Conservation (phyloP, 1,140 invertebrate genomes). For the Drosophila tani region DNA sequence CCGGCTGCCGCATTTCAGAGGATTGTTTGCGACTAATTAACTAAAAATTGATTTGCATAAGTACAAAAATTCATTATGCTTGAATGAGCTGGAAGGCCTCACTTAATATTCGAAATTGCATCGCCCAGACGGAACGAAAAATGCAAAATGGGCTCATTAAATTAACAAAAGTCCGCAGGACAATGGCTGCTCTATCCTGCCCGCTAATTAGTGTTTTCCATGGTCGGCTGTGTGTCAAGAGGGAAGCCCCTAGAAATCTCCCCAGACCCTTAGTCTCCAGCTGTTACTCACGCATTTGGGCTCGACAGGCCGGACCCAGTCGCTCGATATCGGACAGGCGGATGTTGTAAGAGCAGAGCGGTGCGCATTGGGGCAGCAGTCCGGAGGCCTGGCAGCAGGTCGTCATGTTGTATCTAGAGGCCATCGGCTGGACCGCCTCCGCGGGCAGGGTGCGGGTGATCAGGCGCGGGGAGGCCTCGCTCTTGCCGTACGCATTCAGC, state of each 20-base stretch:
- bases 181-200: slow-evolving; percentile 44
- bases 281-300: slow-evolving; percentile 84
- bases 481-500: slow-evolving; percentile 92
- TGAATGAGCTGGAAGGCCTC: slow-evolving; percentile 22
- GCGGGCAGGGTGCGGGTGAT: slow-evolving; percentile 90
- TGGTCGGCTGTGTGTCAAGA: slow-evolving; percentile 1
- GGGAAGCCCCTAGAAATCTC: slow-evolving; percentile 7
- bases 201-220: slow-evolving; percentile 67
- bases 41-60: slow-evolving; percentile 66
- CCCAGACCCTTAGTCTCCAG: slow-evolving; percentile 10
- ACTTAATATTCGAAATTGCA: slow-evolving; percentile 61
- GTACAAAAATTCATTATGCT: slow-evolving; percentile 49
- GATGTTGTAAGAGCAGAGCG: slow-evolving; percentile 93
- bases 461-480: slow-evolving; percentile 90
- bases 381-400: slow-evolving; percentile 90
- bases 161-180: slow-evolving; percentile 49
- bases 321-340: slow-evolving; percentile 91
- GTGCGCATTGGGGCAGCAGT: slow-evolving; percentile 90
- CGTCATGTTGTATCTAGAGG: slow-evolving; percentile 89
- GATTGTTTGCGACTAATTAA: slow-evolving; percentile 44
- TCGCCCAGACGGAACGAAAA: slow-evolving; percentile 32
- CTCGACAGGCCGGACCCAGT: slow-evolving; percentile 85
- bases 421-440: slow-evolving; percentile 41
- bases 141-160: slow-evolving; percentile 57
- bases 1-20: neutral